Conservation (phyloP, 2,797 vertebrate species). For the Betta splendens region DNA sequence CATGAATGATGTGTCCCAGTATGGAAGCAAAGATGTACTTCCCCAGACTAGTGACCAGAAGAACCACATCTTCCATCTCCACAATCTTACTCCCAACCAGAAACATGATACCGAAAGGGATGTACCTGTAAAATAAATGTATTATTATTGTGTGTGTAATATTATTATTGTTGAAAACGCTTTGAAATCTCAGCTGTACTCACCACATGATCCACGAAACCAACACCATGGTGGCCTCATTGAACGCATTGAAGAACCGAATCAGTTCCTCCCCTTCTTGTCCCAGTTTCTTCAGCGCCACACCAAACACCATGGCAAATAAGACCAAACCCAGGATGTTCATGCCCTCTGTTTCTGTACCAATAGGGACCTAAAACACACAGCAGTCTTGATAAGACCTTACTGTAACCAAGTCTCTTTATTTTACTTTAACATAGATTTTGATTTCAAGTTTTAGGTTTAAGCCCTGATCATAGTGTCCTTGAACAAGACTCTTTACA, state of each 20-base stretch:
- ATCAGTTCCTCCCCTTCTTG: slow-evolving; percentile 95
- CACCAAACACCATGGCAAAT: slow-evolving; percentile 94
- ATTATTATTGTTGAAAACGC: neutral
- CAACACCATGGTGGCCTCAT: slow-evolving; percentile 98
- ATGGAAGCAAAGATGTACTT: slow-evolving; percentile 98
- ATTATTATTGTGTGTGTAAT: neutral
- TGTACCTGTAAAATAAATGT: slow-evolving; percentile 85
- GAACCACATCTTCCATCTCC: slow-evolving; percentile 94
- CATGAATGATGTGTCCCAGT: slow-evolving; percentile 94
- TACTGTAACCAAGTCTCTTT: no score
- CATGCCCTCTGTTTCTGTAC: slow-evolving; percentile 92
- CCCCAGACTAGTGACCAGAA: slow-evolving; percentile 93
- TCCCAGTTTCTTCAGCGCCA: slow-evolving; percentile 94
- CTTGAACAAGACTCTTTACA: no score
- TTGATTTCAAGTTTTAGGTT: no score
- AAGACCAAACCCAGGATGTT: slow-evolving; percentile 97
- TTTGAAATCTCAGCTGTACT: slow-evolving; percentile 56
- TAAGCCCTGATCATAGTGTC: no score
- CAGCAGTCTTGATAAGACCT: no score
- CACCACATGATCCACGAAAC: slow-evolving; percentile 99
- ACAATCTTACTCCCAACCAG: slow-evolving; percentile 98
- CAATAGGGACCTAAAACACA: slow-evolving; percentile 85
- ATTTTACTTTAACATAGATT: no score
- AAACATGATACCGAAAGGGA: slow-evolving; percentile 97
- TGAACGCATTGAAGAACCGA: slow-evolving; percentile 95